Conservation (phyloP, 2,113 vertebrate species). For the Phrynocephalus versicolor region DNA sequence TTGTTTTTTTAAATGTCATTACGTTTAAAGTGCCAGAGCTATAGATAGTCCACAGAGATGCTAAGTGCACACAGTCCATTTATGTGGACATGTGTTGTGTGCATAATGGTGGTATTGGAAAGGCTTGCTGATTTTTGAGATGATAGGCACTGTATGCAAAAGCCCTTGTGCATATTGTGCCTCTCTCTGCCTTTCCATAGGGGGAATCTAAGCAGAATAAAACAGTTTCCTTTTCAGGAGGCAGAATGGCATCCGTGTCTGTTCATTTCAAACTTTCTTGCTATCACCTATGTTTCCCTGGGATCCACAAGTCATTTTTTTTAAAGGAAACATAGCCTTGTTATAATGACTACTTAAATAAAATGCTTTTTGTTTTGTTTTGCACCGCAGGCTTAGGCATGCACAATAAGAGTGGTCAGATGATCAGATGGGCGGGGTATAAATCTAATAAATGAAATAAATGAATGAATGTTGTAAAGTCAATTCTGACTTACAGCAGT, state of each 20-base stretch:
- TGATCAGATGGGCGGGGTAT: no score
- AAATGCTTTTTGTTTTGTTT: conserved; percentile 28
- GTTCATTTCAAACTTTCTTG: neutral
- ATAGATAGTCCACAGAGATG: neutral
- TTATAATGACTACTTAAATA: conserved; percentile 49
- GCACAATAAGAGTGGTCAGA: neutral
- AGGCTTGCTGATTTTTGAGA: neutral
- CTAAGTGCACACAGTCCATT: rapidly evolving
- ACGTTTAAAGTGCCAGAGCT: neutral
- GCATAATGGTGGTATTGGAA: neutral
- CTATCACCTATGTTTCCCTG: neutral
- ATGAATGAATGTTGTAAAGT: no score
- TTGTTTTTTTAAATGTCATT: neutral
- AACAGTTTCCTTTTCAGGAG: neutral
- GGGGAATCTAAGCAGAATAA: neutral
- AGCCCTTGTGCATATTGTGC: neutral
- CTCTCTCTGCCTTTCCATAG: neutral
- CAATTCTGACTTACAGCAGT: no score
- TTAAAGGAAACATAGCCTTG: conserved; percentile 14
- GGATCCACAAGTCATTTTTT: conserved; percentile 8
- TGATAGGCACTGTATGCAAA: neutral
- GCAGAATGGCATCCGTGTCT: neutral
- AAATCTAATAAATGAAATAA: no score
- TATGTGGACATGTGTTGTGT: neutral
- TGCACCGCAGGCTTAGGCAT: neutral